These are phyloP conservation scores for Mamestra configurata DNA, from an alignment of 1,140 invertebrate species.

Conservation along the genomic window DNA sequence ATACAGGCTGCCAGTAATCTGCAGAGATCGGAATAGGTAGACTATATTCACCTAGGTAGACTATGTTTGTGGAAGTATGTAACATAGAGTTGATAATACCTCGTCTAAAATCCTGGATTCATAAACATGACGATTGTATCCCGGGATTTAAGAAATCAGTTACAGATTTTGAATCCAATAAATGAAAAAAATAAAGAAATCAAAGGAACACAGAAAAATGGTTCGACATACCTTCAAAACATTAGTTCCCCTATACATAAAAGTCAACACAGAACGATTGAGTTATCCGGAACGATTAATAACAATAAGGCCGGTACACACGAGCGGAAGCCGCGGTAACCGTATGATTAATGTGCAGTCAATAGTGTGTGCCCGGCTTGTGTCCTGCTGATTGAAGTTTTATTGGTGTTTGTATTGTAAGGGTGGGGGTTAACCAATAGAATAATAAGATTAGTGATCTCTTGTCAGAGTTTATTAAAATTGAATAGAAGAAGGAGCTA, in stretches of 20 bases:
- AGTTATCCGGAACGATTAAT: conserved; percentile 61
- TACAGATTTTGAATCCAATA: background rate
- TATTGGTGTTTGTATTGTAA: conserved; percentile 1
- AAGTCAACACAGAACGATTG: conserved; percentile 42
- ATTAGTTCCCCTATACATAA: conserved; percentile 17
- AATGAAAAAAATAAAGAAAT: background rate
- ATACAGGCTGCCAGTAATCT: too few relatives aligned
- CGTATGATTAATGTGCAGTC: conserved; percentile 58
- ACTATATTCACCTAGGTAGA: too few relatives aligned
- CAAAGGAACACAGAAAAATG: background rate
- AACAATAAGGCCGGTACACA: conserved; percentile 59
- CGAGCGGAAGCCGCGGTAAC: conserved; percentile 42
- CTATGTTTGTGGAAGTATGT: too few relatives aligned
- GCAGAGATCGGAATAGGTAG: too few relatives aligned
- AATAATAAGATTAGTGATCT: background rate
- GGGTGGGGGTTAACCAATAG: background rate
- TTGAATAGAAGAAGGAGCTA: too few relatives aligned
- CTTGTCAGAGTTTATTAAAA: too few relatives aligned
- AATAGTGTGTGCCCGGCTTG: conserved; percentile 5
- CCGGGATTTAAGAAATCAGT: too few relatives aligned
- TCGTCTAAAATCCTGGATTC: too few relatives aligned
- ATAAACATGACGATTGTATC: too few relatives aligned
- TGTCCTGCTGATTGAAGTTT: conserved; percentile 18
- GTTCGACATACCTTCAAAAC: conserved; percentile 23
- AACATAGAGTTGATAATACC: too few relatives aligned